phyloP scores from a whole-genome alignment of 1,140 invertebrate genomes.

The Drosophila subpulchrella region DNA sequence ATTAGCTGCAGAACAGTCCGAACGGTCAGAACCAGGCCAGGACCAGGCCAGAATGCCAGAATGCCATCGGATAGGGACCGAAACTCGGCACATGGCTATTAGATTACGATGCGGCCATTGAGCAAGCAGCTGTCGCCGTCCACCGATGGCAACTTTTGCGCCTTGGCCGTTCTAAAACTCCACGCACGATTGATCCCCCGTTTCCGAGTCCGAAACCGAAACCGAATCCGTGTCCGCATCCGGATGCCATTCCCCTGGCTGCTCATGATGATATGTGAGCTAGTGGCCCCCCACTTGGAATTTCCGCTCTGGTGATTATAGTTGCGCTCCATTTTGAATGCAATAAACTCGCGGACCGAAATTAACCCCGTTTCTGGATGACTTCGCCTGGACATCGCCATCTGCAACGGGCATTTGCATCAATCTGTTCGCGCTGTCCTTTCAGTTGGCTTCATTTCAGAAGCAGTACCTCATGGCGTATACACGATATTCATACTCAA shows the following conservation, averaged over 20 bases:
- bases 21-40: not conserved
- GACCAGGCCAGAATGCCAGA: conserved; percentile 1
- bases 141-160: conserved; percentile 40
- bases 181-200: conserved; percentile 49
- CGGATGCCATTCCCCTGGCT: conserved; percentile 40
- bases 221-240: conserved; percentile 14
- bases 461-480: conserved; percentile 37
- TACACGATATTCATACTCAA: conserved; percentile 37
- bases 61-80: conserved; percentile 3
- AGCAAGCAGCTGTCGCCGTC: conserved; percentile 49
- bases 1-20: conserved; percentile 50
- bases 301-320: conserved; percentile 41
- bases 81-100: conserved; percentile 49
- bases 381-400: conserved; percentile 40
- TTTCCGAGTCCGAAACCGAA: conserved; percentile 2
- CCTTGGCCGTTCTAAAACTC: conserved; percentile 21
- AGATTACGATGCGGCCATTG: conserved; percentile 67
- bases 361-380: conserved; percentile 65
- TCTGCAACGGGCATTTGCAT: conserved; percentile 40
- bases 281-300: conserved; percentile 3
- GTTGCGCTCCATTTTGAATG: conserved; percentile 55
- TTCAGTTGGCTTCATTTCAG: conserved; percentile 28
- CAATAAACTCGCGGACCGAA: conserved; percentile 60
- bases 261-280: conserved; percentile 49
- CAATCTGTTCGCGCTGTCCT: conserved; percentile 44